These are phyloP conservation scores for Amyelois transitella DNA, from an alignment of 1,140 invertebrate species.

Conservation along the genomic window DNA sequence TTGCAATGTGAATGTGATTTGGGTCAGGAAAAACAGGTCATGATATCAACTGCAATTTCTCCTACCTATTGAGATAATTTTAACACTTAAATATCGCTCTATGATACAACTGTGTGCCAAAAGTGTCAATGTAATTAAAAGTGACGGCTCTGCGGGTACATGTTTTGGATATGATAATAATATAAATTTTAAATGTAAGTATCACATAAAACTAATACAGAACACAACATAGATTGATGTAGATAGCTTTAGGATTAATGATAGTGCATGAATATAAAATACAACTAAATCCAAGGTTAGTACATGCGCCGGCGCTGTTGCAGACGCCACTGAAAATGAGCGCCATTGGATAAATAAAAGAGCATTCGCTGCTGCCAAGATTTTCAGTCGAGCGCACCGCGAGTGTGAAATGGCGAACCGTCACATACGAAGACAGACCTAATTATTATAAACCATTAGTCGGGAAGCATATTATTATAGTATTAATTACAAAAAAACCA, in stretches of 20 bases:
- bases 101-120: background rate
- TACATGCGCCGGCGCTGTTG: slow-evolving; percentile 33
- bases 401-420: background rate
- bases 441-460: background rate
- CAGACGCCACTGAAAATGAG: slow-evolving; percentile 43
- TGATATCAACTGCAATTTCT: too few species aligned
- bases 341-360: slow-evolving; percentile 46
- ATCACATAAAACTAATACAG: too few species aligned
- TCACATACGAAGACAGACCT: background rate
- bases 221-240: too few species aligned
- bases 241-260: background rate
- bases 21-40: too few species aligned
- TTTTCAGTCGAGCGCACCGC: background rate
- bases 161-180: background rate
- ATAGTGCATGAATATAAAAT: background rate
- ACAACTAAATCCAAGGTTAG: background rate
- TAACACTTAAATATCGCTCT: too few species aligned
- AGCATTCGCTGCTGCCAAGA: slow-evolving; percentile 42
- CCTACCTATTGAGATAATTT: too few species aligned
- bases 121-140: background rate
- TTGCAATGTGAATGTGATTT: too few species aligned
- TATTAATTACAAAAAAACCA: too few species aligned
- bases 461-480: too few species aligned
- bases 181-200: too few species aligned
- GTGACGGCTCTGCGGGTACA: background rate